A percentile compares a stretch with the other conserved stretches of the same genome.
phyloP scores from a whole-genome alignment of 1,140 invertebrate genomes.

The Ceratosolen solmsi region DNA sequence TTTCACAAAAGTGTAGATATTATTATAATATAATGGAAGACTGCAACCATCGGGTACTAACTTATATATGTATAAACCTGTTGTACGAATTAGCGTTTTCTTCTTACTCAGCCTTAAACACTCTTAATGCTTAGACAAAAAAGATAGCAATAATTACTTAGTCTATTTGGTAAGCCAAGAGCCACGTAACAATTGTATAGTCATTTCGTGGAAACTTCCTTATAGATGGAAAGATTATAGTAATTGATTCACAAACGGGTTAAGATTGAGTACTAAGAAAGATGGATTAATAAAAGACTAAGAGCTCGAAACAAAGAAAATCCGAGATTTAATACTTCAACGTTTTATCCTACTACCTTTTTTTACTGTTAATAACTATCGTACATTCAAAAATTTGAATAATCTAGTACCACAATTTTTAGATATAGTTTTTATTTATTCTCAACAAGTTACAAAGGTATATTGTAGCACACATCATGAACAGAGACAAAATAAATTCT shows the following conservation, averaged over 20 bases:
- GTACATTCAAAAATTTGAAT: background rate
- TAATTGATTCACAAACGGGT: constrained; percentile 7
- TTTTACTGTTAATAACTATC: background rate
- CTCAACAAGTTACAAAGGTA: too few relatives aligned
- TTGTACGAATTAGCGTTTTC: too few relatives aligned
- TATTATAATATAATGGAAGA: too few relatives aligned
- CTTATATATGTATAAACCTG: too few relatives aligned
- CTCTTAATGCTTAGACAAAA: too few relatives aligned
- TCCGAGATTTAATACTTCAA: background rate
- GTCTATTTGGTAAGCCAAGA: background rate
- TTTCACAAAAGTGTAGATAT: too few relatives aligned
- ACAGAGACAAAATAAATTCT: too few relatives aligned
- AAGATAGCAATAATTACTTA: background rate
- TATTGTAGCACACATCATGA: too few relatives aligned
- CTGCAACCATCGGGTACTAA: too few relatives aligned
- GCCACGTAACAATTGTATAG: background rate
- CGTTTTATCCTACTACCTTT: background rate
- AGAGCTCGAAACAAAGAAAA: constrained; percentile 10
- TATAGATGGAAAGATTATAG: constrained; percentile 6
- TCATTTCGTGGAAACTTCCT: constrained; percentile 14
- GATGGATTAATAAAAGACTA: background rate
- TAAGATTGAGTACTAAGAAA: constrained; percentile 1
- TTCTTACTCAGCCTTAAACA: too few relatives aligned
- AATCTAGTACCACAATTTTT: too few relatives aligned
- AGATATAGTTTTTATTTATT: too few relatives aligned